Evolutionary conservation across 2,797 vertebrate genomes (phyloP).

Genomic region (Xiphophorus birchmanni): DNA sequence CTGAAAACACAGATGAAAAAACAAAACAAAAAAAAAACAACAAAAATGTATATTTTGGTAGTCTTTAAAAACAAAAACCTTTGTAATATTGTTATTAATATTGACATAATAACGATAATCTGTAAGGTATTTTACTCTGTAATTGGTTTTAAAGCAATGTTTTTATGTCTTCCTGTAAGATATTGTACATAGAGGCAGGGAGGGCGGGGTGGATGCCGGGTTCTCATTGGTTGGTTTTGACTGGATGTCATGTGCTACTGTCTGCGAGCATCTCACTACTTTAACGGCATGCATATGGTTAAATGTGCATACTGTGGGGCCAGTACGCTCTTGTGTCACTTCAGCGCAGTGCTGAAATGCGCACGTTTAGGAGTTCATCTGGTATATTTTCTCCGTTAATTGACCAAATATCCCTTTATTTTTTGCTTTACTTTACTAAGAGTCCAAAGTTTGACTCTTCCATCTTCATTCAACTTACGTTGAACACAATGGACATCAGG

Average conservation of each 20-base stretch:
- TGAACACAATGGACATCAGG: background rate
- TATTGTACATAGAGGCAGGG: slow-evolving; percentile 90
- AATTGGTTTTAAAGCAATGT: slow-evolving; percentile 88
- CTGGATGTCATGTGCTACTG: slow-evolving; percentile 67
- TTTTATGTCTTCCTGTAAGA: slow-evolving; percentile 93
- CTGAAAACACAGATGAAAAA: slow-evolving; percentile 60
- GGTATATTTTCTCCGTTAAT: slow-evolving; percentile 14
- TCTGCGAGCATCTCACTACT: slow-evolving; percentile 68
- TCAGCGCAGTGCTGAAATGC: slow-evolving; percentile 18
- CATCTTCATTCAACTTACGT: background rate
- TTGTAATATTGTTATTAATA: slow-evolving; percentile 86
- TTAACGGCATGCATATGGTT: slow-evolving; percentile 46
- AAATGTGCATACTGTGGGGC: slow-evolving; percentile 49
- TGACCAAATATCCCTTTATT: slow-evolving; percentile 22
- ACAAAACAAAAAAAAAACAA: slow-evolving; percentile 5
- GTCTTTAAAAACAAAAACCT: slow-evolving; percentile 85
- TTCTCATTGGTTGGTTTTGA: slow-evolving; percentile 73
- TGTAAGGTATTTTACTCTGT: slow-evolving; percentile 87
- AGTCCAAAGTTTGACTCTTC: background rate
- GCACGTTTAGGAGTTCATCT: slow-evolving; percentile 39
- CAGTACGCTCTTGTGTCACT: slow-evolving; percentile 32
- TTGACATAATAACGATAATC: slow-evolving; percentile 81
- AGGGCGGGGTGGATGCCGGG: slow-evolving; percentile 25
- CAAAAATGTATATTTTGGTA: slow-evolving; percentile 96
- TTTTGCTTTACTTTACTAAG: slow-evolving; percentile 25